Evolutionary conservation across 1,140 invertebrate species (phyloP), one percentile per base, ranked within the genome.

Genomic region (Trichoplusia ni): DNA sequence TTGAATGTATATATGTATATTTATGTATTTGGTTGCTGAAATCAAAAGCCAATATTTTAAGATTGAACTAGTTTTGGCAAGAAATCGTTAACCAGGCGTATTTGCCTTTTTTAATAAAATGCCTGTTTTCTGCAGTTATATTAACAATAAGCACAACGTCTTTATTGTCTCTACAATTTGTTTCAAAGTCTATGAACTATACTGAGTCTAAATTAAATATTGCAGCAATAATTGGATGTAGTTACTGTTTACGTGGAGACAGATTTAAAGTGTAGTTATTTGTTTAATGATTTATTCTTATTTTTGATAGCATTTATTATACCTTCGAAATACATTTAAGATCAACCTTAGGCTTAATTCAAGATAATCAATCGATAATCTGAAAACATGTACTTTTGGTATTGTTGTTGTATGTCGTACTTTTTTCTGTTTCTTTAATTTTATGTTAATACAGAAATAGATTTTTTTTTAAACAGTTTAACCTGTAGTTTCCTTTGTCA

Each of bases 391-490:
- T 62, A 58, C 61, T 67, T 62, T 54, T 46, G 31, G 65, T 63
- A 63, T 47, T 19, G 25, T 33, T 53, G 18, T 53, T 64, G 46
- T 60, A 51, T 67, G 46, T 62, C 23, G n/a, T n/a, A n/a, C 23
- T 47, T 40, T 23, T 68, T 59, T 69, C 56, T 69, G 18, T 51
- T 64, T 53, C 18, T 46, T 42, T 14, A 46, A 31, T 65, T 64
- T 61, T 44, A 37, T 65, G 35, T 65, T 62, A 40, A 27, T 61
- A 38, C 13, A 60, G 11, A 64, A 70, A 31, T 73, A 67, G 61
- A 64, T 69, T 73, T 73, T n/a, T n/a, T n/a, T 67, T 67, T 66
- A 51, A 65, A 46, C 35, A 67, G 42, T 67, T 60, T 8, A 14
- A 35, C 11, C 9, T 19, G 13, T 18, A 8, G 14, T 53, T 53